Conservation (phyloP, 1,140 invertebrate species). For the Macrosteles quadrilineatus region DNA sequence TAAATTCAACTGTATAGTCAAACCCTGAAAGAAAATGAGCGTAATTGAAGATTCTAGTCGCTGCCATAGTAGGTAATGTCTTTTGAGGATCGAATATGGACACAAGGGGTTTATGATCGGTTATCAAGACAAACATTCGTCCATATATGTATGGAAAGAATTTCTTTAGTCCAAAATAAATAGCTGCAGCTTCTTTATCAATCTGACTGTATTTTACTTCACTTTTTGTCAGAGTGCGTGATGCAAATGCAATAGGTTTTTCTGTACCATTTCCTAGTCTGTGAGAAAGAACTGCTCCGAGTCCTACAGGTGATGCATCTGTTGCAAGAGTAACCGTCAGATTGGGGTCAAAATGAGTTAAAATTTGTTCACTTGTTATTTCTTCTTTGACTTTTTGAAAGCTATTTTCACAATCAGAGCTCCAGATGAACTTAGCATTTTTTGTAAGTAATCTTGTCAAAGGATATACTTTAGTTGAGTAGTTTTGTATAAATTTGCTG, state of each 20-base stretch:
- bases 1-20: conserved; percentile 47
- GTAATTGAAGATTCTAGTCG: conserved; percentile 47
- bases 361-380: too few relatives aligned
- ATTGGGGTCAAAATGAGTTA: too few relatives aligned
- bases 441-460: too few relatives aligned
- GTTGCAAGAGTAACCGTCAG: too few relatives aligned
- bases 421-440: too few relatives aligned
- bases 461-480: too few relatives aligned
- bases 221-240: conserved; percentile 48
- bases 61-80: conserved; percentile 43
- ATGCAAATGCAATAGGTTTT: conserved; percentile 50
- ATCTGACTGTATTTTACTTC: conserved; percentile 53
- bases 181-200: conserved; percentile 53
- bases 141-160: conserved; percentile 55
- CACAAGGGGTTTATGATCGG: conserved; percentile 56
- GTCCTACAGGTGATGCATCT: too few relatives aligned
- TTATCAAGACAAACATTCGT: conserved; percentile 50
- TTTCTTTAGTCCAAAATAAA: conserved; percentile 53
- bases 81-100: conserved; percentile 50
- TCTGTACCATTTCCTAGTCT: too few relatives aligned
- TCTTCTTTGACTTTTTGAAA: too few relatives aligned
- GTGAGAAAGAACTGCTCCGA: too few relatives aligned
- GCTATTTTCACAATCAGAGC: too few relatives aligned
- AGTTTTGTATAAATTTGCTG: too few relatives aligned
- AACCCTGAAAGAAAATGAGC: conserved; percentile 47